Evolutionary conservation across 64 coral and sea anemone species (phyloP), one percentile per base, ranked within the genome.

Genomic region (Anthopleura sola): DNA sequence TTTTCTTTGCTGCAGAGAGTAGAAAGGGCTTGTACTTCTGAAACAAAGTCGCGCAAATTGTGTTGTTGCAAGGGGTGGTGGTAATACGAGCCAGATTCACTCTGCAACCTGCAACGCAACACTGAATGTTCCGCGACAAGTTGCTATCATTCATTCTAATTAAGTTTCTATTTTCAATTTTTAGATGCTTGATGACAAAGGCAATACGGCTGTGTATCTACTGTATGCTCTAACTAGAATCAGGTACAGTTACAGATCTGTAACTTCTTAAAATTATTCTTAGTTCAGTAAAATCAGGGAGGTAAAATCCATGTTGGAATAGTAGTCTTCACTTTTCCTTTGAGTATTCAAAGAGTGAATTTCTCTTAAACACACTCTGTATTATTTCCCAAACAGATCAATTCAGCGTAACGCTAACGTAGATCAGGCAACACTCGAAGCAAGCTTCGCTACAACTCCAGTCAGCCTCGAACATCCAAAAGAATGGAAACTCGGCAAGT

Each of bases 111-210:
- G n/a, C n/a, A n/a, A n/a, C n/a, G n/a, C n/a, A n/a, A n/a, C n/a
- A n/a, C n/a, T n/a, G n/a, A n/a, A n/a, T n/a, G n/a, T n/a, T n/a
- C n/a, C n/a, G n/a, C n/a, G n/a, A n/a, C n/a, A n/a, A n/a, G n/a
- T n/a, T n/a, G n/a, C n/a, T n/a, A n/a, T n/a, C n/a, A n/a, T 26
- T 6, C 5, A 2, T 62, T 26, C n/a, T n/a, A 8, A 62, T 4
- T n/a, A 34, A 29, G 10, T 71, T 15, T 71, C 0, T 17, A 15
- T 34, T 71, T 21, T 16, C 21, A 23, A 21, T 17, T 79, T 49
- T 46, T 55, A 99, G 96, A 99, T 99, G 96, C 88, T 99, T 78
- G 96, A 99, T 33, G 96, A 99, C 85, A 99, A 92, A 92, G 96
- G 96, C 3, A 99, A 99, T 51, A 99, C 96, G 0, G 96, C 96